These are phyloP conservation scores for Lemur catta DNA, from an alignment of 2,797 vertebrate species.

Conservation along the genomic window DNA sequence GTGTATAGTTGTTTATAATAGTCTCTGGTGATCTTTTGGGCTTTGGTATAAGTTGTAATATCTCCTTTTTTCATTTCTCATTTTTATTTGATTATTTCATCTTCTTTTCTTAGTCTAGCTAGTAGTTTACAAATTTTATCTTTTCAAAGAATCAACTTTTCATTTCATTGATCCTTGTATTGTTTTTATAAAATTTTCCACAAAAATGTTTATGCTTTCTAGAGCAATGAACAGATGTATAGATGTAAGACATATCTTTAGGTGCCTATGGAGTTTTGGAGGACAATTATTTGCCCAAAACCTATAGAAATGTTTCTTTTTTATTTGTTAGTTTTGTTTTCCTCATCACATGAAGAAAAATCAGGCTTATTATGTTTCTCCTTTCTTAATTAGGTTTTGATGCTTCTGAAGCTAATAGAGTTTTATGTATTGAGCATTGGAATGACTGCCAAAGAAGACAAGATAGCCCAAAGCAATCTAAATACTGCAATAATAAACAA, in stretches of 20 bases:
- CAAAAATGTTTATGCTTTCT: neutral
- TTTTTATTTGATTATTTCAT: too few species aligned
- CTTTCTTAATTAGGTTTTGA: slow-evolving; percentile 68
- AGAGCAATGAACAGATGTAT: neutral
- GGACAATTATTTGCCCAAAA: neutral
- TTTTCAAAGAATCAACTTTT: too few species aligned
- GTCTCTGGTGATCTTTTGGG: too few species aligned
- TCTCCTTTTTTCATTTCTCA: too few species aligned
- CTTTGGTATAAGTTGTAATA: too few species aligned
- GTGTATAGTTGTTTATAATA: too few species aligned
- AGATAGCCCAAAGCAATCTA: slow-evolving; percentile 56
- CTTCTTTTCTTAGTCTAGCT: too few species aligned
- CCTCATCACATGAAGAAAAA: neutral
- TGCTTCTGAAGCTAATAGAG: neutral
- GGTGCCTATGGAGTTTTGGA: neutral
- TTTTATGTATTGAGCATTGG: slow-evolving; percentile 42
- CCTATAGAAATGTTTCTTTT: neutral
- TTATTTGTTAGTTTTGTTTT: neutral
- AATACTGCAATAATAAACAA: slow-evolving; percentile 71
- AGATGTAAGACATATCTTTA: slow-evolving; percentile 2
- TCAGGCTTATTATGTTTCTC: neutral
- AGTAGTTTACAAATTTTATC: too few species aligned
- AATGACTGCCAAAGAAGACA: slow-evolving; percentile 64
- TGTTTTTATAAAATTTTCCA: neutral
- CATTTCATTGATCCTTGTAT: too few species aligned